phyloP scores from a whole-genome alignment of 2,113 vertebrate species.

The Orthonyx spaldingii region DNA sequence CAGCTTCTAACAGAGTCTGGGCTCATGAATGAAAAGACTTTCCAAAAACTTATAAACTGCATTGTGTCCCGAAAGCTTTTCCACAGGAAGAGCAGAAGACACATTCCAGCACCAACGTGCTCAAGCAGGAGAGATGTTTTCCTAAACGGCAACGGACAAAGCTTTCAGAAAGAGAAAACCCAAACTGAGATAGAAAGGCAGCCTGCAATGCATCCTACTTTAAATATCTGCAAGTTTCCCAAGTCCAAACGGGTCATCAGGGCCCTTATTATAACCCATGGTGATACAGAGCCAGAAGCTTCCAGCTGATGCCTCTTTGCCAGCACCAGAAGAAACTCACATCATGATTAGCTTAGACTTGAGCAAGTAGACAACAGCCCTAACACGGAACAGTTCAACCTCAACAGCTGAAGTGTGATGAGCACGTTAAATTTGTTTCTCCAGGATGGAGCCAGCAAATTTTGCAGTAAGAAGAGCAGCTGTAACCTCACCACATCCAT shows the following conservation, averaged over 20 bases:
- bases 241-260: neutral
- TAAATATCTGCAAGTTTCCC: neutral
- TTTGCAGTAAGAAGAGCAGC: neutral
- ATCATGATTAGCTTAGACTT: neutral
- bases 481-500: neutral
- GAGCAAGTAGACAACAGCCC: neutral
- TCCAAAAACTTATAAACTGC: neutral
- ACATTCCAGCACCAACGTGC: neutral
- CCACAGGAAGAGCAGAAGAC: neutral
- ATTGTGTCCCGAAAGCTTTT: neutral
- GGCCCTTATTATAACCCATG: neutral
- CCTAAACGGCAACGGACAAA: neutral
- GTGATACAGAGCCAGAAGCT: neutral
- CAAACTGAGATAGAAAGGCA: neutral
- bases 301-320: neutral
- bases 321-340: neutral
- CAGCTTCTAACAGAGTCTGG: neutral
- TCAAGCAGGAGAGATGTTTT: neutral
- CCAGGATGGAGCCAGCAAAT: neutral
- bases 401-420: neutral
- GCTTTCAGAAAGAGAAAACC: neutral
- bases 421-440: neutral
- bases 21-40: neutral
- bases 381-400: rapidly evolving
- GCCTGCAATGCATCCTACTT: neutral